Conservation (phyloP, 1,140 invertebrate species). For the Drosophila albomicans region DNA sequence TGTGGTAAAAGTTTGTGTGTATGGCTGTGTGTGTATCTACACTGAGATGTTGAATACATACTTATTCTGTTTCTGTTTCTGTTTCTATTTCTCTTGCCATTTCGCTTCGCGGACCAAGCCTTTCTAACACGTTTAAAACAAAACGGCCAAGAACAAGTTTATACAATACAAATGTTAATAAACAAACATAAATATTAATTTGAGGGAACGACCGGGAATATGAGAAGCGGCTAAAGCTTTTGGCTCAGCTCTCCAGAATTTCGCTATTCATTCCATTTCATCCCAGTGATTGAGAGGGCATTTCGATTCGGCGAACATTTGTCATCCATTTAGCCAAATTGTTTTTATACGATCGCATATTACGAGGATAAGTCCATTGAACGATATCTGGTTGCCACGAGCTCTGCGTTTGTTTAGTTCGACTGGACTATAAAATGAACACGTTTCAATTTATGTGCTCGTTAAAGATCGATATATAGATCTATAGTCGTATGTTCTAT, state of each 20-base stretch:
- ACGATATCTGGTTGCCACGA: conserved; percentile 30
- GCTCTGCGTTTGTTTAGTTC: conserved; percentile 9
- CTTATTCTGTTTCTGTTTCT: conserved; percentile 37
- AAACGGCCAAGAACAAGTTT: conserved; percentile 80
- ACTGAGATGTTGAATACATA: conserved; percentile 13
- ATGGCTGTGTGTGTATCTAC: conserved; percentile 50
- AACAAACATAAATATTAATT: conserved; percentile 82
- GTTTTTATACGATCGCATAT: conserved; percentile 32
- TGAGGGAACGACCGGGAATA: conserved; percentile 62
- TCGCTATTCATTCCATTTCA: background rate
- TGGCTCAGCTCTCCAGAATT: background rate
- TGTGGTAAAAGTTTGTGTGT: conserved; percentile 15
- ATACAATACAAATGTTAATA: conserved; percentile 79
- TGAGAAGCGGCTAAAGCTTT: conserved; percentile 2
- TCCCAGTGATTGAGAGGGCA: conserved; percentile 19
- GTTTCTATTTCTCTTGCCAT: conserved; percentile 56
- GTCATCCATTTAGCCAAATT: conserved; percentile 17
- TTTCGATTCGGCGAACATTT: conserved; percentile 6
- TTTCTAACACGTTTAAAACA: conserved; percentile 81
- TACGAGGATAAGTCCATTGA: conserved; percentile 40
- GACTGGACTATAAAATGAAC: conserved; percentile 61
- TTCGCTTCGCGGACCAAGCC: conserved; percentile 69
- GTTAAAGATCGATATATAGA: conserved; percentile 52
- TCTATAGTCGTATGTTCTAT: conserved; percentile 21
- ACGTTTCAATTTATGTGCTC: conserved; percentile 70